A percentile compares a stretch with the other conserved stretches of the same genome.
Conservation (phyloP, 92 coral and sea anemone genomes). For the Metridium senile region DNA sequence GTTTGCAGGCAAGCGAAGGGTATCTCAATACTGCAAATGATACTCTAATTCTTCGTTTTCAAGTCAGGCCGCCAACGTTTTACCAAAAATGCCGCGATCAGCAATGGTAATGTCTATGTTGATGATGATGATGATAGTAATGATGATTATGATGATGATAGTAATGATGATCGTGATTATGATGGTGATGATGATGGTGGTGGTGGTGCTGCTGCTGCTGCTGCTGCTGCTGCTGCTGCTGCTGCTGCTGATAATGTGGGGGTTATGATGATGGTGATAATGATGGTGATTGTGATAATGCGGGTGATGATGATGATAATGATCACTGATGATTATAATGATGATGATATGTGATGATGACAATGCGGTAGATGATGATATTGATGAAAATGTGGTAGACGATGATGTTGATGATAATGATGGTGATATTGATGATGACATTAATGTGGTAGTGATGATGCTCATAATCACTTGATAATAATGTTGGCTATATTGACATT, state of each 20-base stretch:
- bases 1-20: conserved; percentile 87
- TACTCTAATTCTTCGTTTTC: conserved; percentile 94
- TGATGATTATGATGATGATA: background rate
- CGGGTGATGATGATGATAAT: background rate
- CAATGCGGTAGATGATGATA: no score
- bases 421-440: no score
- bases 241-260: background rate
- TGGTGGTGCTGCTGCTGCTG: background rate
- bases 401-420: no score
- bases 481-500: no score
- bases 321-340: background rate
- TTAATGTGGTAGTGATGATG: no score
- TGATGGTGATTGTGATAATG: background rate
- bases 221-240: background rate
- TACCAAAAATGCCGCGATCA: conserved; percentile 99
- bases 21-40: conserved; percentile 93
- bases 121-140: background rate
- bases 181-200: background rate
- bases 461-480: no score
- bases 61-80: conserved; percentile 98
- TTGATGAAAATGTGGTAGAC: no score
- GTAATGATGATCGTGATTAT: background rate
- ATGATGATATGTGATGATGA: background rate
- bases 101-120: conserved; percentile 67
- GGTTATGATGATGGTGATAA: background rate